Evolutionary conservation across 2,113 vertebrate species (phyloP), one percentile per base, ranked within the genome.

Genomic region (Paramormyrops kingsleyae): DNA sequence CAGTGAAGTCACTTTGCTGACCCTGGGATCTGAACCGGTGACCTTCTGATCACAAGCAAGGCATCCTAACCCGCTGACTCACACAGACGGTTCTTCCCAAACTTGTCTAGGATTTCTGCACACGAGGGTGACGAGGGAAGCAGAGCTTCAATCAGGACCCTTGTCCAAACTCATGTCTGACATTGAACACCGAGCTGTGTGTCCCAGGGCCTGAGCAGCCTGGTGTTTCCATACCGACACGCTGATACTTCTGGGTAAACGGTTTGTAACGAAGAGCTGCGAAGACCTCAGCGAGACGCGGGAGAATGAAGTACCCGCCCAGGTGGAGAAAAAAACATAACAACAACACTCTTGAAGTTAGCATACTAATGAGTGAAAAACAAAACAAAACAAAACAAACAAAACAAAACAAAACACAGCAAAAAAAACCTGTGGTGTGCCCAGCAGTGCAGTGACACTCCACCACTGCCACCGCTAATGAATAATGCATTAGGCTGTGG

Each of bases 401-500:
- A n/a, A 8, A 47, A 39, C 39, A 42, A 21, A 62, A 59, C 1
- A 87, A 87, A 46, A 74, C 70, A 24, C 13, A 62, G 4, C 53
- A 52, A 62, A 70, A 52, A 70, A 74, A 66, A 66, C 66, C 31
- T 15, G 87, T 52, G 74, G 85, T 53, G 27, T 62, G 77, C 42
- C 42, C 35, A 49, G 77, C 47, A 42, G 59, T 46, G 46, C 5
- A 2, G 53, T 2, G 10, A 27, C 9, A 31, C 62, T 59, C 62
- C 62, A 44, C 50, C 83, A 19, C 88, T 88, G 5, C 49, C 49
- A 47, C 87, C 19, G 92, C 93, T 94, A 92, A 95, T 95, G 94
- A 95, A 95, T 95, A 95, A 95, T 95, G 94, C 94, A 95, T 94
- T 47, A 87, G 92, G 49, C 90, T 89, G 89, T 94, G 94, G 95